Percentiles rank a stretch among this genome's conserved stretches.
Conservation (phyloP, 2,888 invertebrate species). For the Rhingia campestris region DNA sequence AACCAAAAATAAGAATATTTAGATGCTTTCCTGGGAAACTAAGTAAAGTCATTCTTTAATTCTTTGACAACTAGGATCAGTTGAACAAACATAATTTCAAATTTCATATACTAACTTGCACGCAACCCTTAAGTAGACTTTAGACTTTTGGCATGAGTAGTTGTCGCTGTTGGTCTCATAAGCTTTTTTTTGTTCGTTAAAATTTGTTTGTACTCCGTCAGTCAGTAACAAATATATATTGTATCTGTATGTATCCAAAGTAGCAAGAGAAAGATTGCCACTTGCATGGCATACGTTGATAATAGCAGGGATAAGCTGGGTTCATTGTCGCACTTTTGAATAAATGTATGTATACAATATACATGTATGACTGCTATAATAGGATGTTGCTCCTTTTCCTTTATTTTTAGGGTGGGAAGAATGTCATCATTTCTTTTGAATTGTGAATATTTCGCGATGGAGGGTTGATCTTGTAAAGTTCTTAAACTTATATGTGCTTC, state of each 20-base stretch:
- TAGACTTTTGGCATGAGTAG: neutral
- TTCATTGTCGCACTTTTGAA: conserved; percentile 68
- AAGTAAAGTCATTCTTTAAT: too few relatives aligned
- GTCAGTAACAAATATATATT: conserved; percentile 37
- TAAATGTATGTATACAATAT: conserved; percentile 54
- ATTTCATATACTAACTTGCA: neutral
- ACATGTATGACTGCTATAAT: conserved; percentile 30
- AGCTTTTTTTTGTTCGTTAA: neutral
- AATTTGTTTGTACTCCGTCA: conserved; percentile 46
- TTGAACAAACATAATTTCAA: neutral
- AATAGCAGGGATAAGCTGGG: conserved; percentile 71
- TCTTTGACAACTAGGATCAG: too few relatives aligned
- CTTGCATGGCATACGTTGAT: conserved; percentile 70
- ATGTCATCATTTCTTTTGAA: too few relatives aligned
- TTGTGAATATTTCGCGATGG: too few relatives aligned
- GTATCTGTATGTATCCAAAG: conserved; percentile 6
- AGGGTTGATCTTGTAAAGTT: too few relatives aligned
- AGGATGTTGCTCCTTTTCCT: conserved; percentile 26
- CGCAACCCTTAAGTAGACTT: neutral
- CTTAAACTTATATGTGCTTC: too few relatives aligned
- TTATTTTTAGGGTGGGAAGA: neutral
- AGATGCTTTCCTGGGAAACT: too few relatives aligned
- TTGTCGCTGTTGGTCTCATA: conserved; percentile 13
- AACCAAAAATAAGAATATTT: too few relatives aligned
- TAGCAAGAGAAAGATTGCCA: conserved; percentile 35